phyloP scores from a whole-genome alignment of 2,113 vertebrate species.

The Petrocephalus microphthalmus region DNA sequence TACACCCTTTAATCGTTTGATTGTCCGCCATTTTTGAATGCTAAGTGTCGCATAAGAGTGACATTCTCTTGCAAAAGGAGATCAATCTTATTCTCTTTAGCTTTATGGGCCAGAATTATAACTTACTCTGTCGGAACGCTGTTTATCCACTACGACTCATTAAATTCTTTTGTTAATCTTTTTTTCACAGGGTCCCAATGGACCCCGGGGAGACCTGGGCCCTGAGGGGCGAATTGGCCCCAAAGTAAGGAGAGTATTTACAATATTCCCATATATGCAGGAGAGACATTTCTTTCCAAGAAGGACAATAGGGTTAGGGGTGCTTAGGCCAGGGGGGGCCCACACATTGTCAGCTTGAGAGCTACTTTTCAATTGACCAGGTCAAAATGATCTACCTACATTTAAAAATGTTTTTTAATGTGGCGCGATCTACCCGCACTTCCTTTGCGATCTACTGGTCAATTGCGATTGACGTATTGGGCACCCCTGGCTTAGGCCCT shows the following conservation, averaged over 20 bases:
- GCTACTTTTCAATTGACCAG: no score
- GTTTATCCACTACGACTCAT: background rate
- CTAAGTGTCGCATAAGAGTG: background rate
- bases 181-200: conserved; percentile 60
- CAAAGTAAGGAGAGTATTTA: conserved; percentile 64
- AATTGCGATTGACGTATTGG: no score
- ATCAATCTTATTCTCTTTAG: background rate
- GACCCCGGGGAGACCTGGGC: conserved; percentile 68
- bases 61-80: background rate
- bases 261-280: background rate
- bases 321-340: no score
- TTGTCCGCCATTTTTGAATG: background rate
- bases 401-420: no score
- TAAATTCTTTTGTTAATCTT: background rate
- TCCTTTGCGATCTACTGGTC: no score
- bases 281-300: background rate
- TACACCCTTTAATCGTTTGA: background rate
- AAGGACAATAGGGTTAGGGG: background rate
- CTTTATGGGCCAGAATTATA: background rate
- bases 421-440: no score
- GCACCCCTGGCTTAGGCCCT: background rate
- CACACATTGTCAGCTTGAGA: no score
- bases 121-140: background rate
- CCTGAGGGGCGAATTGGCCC: conserved; percentile 65
- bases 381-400: no score